phyloP scores from a whole-genome alignment of 2,888 invertebrate species.

The Ectemnius continuus region DNA sequence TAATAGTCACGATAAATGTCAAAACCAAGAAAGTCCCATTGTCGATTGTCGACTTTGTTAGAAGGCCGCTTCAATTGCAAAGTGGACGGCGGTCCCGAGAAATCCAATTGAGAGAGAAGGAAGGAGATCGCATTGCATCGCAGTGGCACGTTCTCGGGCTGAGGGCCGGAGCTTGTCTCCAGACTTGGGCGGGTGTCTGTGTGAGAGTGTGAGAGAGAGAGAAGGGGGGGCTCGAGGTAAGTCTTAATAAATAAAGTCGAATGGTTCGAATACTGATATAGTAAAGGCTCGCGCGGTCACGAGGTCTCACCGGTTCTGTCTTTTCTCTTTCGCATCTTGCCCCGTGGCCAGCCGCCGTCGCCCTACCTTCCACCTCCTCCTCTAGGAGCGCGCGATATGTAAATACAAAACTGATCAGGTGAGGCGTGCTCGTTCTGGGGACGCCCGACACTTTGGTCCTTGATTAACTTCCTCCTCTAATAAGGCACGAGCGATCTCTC shows the following conservation, averaged over 20 bases:
- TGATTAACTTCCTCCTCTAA: slow-evolving; percentile 50
- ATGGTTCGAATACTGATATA: slow-evolving; percentile 54
- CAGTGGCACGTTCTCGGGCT: neutral
- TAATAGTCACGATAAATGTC: too few relatives aligned
- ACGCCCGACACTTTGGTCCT: slow-evolving; percentile 56
- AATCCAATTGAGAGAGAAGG: neutral
- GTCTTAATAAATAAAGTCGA: slow-evolving; percentile 50
- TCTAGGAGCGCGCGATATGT: slow-evolving; percentile 4
- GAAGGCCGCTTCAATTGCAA: too few relatives aligned
- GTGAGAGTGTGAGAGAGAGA: neutral
- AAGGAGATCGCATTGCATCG: neutral
- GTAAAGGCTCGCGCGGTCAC: slow-evolving; percentile 27
- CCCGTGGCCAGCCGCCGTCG: slow-evolving; percentile 8
- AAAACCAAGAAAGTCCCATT: too few relatives aligned
- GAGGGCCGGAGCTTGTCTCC: neutral
- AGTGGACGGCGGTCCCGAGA: too few relatives aligned
- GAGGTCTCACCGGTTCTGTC: slow-evolving; percentile 40
- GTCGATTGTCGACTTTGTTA: too few relatives aligned
- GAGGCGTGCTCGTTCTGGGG: slow-evolving; percentile 24
- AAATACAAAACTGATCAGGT: slow-evolving; percentile 23
- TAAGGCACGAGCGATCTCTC: slow-evolving; percentile 66
- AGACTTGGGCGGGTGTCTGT: neutral
- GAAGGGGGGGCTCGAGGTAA: slow-evolving; percentile 13
- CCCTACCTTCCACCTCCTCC: slow-evolving; percentile 5
- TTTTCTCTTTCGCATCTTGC: slow-evolving; percentile 12